Percentiles rank a stretch among this genome's conserved stretches.
Evolutionary conservation across 2,113 vertebrate genomes (phyloP).

Genomic region (Dissostichus mawsoni): DNA sequence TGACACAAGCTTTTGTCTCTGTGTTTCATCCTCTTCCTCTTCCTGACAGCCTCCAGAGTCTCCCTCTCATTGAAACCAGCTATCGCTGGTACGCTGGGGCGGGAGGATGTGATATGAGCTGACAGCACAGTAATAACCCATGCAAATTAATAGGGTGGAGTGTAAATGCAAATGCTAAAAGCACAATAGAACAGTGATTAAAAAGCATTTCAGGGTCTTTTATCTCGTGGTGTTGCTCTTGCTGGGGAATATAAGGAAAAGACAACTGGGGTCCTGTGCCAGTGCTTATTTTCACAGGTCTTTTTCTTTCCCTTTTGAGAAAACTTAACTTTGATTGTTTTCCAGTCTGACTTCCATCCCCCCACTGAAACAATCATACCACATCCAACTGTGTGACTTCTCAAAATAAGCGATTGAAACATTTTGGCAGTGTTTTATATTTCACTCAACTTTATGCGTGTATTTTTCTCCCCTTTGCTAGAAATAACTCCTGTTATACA

Average conservation of each 20-base stretch:
- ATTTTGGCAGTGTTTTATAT: slow-evolving; percentile 42
- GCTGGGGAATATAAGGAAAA: slow-evolving; percentile 55
- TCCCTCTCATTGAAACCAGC: slow-evolving; percentile 33
- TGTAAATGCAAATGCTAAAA: slow-evolving; percentile 75
- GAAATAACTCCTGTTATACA: slow-evolving; percentile 3
- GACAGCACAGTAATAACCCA: slow-evolving; percentile 80
- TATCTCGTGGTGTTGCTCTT: slow-evolving; percentile 59
- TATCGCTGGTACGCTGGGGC: slow-evolving; percentile 33
- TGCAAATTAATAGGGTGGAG: slow-evolving; percentile 79
- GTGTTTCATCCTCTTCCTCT: slow-evolving; percentile 70
- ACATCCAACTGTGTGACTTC: slow-evolving; percentile 48
- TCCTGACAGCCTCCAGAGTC: slow-evolving; percentile 68
- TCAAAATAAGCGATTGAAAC: slow-evolving; percentile 48
- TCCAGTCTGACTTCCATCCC: slow-evolving; percentile 42
- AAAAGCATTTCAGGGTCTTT: slow-evolving; percentile 71
- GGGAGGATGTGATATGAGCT: slow-evolving; percentile 71
- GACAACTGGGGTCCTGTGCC: slow-evolving; percentile 42
- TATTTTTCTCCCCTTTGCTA: neutral
- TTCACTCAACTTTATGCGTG: slow-evolving; percentile 29
- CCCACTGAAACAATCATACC: slow-evolving; percentile 20
- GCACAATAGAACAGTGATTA: slow-evolving; percentile 81
- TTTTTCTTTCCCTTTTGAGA: slow-evolving; percentile 42
- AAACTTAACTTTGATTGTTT: slow-evolving; percentile 69
- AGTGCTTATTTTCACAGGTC: slow-evolving; percentile 56
- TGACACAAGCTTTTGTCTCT: slow-evolving; percentile 80